Evolutionary conservation across 2,797 vertebrate species (phyloP).

Genomic region (Microtus californicus): DNA sequence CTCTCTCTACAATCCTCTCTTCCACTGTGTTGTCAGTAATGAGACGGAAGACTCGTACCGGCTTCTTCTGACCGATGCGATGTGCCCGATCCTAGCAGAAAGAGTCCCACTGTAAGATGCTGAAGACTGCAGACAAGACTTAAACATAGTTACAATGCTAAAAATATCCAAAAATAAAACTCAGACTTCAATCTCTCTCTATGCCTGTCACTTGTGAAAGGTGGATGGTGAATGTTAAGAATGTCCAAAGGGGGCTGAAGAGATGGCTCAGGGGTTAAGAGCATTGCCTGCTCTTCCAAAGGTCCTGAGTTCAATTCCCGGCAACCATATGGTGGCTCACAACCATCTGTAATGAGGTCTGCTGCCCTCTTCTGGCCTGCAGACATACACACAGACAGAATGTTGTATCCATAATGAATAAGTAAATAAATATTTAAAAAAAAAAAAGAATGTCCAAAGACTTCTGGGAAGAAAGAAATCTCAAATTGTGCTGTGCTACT

Average conservation of each 20-base stretch:
- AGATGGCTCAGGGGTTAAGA: too few relatives aligned
- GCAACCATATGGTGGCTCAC: too few relatives aligned
- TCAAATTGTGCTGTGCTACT: conserved; percentile 1
- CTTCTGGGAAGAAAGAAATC: conserved; percentile 32
- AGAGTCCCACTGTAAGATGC: conserved; percentile 74
- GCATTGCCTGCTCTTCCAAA: too few relatives aligned
- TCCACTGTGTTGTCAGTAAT: conserved; percentile 92
- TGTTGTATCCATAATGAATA: too few relatives aligned
- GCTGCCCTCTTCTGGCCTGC: too few relatives aligned
- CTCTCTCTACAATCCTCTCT: conserved; percentile 92
- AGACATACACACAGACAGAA: too few relatives aligned
- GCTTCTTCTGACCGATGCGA: conserved; percentile 92
- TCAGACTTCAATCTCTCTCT: conserved; percentile 47
- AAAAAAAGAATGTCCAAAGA: conserved; percentile 28
- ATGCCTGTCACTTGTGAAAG: conserved; percentile 45
- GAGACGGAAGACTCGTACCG: conserved; percentile 91
- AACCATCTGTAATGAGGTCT: too few relatives aligned
- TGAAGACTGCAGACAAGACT: conserved; percentile 46
- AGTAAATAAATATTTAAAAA: too few relatives aligned
- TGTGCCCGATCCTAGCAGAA: conserved; percentile 91
- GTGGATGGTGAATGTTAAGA: not conserved
- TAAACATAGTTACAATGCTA: not conserved
- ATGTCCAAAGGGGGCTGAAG: conserved; percentile 37
- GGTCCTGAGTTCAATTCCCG: too few relatives aligned
- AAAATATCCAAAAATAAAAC: conserved; percentile 62